Evolutionary conservation across 2,888 invertebrate genomes (phyloP).

Genomic region (Brachyptera risi): DNA sequence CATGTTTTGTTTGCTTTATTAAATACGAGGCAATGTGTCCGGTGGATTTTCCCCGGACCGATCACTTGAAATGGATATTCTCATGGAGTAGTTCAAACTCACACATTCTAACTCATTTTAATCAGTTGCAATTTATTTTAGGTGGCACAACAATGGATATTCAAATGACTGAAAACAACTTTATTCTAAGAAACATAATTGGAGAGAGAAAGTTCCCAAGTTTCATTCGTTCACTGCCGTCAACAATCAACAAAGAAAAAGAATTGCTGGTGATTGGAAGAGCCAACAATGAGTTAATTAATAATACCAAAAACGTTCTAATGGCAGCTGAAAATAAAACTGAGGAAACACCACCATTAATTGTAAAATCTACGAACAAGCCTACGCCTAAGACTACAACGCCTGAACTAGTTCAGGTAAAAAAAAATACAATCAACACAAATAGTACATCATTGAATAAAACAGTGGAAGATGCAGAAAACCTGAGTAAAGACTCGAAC

Average conservation of each 20-base stretch:
- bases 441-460: too few relatives aligned
- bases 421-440: slow-evolving; percentile 1
- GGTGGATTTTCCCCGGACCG: too few relatives aligned
- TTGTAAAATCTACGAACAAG: neutral
- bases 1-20: too few relatives aligned
- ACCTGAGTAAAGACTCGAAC: too few relatives aligned
- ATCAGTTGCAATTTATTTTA: too few relatives aligned
- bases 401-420: slow-evolving; percentile 19
- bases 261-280: neutral
- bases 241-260: slow-evolving; percentile 17
- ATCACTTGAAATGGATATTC: too few relatives aligned
- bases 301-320: too few relatives aligned
- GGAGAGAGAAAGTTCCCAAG: slow-evolving; percentile 10
- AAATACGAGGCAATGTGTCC: too few relatives aligned
- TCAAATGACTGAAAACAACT: slow-evolving; percentile 49
- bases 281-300: neutral
- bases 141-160: slow-evolving; percentile 51
- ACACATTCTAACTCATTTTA: slow-evolving; percentile 6
- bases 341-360: neutral
- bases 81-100: too few relatives aligned
- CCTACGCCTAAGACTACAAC: slow-evolving; percentile 26
- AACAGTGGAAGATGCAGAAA: too few relatives aligned
- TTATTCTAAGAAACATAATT: neutral
- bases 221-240: slow-evolving; percentile 20
- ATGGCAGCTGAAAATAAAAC: slow-evolving; percentile 23